Conservation (phyloP, 2,888 invertebrate species). For the Ectemnius continuus region DNA sequence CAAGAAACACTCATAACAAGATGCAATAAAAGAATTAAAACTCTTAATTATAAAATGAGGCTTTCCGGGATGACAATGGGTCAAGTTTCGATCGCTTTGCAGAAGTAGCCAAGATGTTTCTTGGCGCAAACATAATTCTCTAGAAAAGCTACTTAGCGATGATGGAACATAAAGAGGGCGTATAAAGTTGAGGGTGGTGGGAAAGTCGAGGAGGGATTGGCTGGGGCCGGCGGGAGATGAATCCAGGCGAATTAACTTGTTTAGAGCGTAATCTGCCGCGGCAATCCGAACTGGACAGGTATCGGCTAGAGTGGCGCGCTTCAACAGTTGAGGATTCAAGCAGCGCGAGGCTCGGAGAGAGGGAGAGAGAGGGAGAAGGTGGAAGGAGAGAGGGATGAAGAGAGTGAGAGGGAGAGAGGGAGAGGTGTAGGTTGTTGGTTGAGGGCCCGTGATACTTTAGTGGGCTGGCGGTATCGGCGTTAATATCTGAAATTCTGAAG, state of each 20-base stretch:
- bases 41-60: too few relatives aligned
- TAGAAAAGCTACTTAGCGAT: too few relatives aligned
- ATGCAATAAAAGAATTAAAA: too few relatives aligned
- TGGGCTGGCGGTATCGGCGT: constrained; percentile 55
- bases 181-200: too few relatives aligned
- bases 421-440: constrained; percentile 45
- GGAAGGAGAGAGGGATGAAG: constrained; percentile 20
- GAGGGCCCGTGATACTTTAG: constrained; percentile 59
- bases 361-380: constrained; percentile 4
- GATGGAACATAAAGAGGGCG: too few relatives aligned
- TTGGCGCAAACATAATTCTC: too few relatives aligned
- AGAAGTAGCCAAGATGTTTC: too few relatives aligned
- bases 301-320: constrained; percentile 20
- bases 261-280: constrained; percentile 61
- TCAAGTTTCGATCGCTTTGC: too few relatives aligned
- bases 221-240: too few relatives aligned
- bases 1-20: too few relatives aligned
- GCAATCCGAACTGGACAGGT: constrained; percentile 58
- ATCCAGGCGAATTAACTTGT: constrained; percentile 67
- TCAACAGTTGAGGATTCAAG: constrained; percentile 4
- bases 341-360: constrained; percentile 8
- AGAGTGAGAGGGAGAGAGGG: constrained; percentile 22
- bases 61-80: too few relatives aligned
- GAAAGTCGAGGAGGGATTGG: too few relatives aligned
- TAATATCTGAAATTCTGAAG: constrained; percentile 64